Evolutionary conservation across 2,888 invertebrate species (phyloP).

Genomic region (Orchesellides sinensis): DNA sequence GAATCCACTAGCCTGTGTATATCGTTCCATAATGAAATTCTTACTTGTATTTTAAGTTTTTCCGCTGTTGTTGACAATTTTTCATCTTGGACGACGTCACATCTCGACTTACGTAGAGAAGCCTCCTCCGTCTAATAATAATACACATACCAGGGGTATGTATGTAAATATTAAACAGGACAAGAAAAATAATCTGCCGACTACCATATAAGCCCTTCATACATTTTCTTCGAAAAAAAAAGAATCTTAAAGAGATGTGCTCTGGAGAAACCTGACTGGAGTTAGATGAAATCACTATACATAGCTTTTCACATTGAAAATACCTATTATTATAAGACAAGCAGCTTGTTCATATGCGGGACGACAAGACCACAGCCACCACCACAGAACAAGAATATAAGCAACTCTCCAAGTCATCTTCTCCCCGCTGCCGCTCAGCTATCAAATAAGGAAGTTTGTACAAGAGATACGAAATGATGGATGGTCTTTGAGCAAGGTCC

Average conservation of each 20-base stretch:
- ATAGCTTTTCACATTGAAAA: too few relatives aligned
- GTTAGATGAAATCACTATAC: conserved; percentile 26
- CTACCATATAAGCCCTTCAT: too few relatives aligned
- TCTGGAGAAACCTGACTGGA: too few relatives aligned
- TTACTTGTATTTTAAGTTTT: too few relatives aligned
- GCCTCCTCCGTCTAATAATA: background rate
- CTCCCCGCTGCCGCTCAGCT: conserved; percentile 12
- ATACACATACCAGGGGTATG: background rate
- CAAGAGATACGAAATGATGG: conserved; percentile 72
- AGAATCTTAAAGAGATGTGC: too few relatives aligned
- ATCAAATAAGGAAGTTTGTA: conserved; percentile 65
- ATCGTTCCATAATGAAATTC: too few relatives aligned
- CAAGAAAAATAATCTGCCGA: background rate
- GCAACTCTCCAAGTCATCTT: too few relatives aligned
- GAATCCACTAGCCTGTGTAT: too few relatives aligned
- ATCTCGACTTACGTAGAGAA: background rate
- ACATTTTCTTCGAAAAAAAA: background rate
- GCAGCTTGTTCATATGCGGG: too few relatives aligned
- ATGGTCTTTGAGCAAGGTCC: conserved; percentile 70
- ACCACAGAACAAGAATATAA: too few relatives aligned
- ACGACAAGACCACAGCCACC: background rate
- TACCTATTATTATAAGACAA: too few relatives aligned
- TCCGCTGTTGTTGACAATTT: conserved; percentile 28
- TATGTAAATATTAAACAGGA: conserved; percentile 32
- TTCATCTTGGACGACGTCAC: conserved; percentile 6